A percentile compares a stretch with the other conserved stretches of the same genome.
phyloP scores from a whole-genome alignment of 30 jellyfish, hydroid and myxozoan species.

The Calvadosia cruxmelitensis region DNA sequence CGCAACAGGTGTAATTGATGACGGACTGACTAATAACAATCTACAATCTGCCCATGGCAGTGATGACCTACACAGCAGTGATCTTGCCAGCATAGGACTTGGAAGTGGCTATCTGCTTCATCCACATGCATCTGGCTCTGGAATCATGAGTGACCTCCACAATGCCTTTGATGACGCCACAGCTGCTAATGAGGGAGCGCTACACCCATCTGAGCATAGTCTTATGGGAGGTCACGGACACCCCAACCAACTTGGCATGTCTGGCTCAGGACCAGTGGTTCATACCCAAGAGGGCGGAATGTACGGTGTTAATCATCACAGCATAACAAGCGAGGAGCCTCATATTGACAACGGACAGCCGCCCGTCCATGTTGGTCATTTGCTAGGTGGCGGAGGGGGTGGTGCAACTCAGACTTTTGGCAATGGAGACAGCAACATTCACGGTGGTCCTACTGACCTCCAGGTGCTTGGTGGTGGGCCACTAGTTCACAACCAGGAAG shows the following conservation, averaged over 20 bases:
- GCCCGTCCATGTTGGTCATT: not conserved
- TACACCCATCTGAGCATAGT: conserved; percentile 12
- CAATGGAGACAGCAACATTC: not conserved
- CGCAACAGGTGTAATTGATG: conserved; percentile 7
- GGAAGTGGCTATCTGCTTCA: conserved; percentile 12
- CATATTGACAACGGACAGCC: not conserved
- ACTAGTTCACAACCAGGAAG: not conserved
- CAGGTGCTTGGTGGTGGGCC: not conserved
- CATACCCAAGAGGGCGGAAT: conserved; percentile 6
- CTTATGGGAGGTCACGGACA: conserved; percentile 39
- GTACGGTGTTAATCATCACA: not conserved
- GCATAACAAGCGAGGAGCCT: not conserved
- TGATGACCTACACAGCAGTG: conserved; percentile 32
- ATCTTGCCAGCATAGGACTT: conserved; percentile 13
- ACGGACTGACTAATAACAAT: conserved; percentile 2
- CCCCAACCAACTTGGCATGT: conserved; percentile 5
- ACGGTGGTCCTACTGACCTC: not conserved
- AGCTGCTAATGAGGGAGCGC: conserved; percentile 6
- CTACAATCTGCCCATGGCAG: conserved; percentile 17
- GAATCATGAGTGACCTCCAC: conserved; percentile 17
- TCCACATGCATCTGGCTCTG: conserved; percentile 35
- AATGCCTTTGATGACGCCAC: conserved; percentile 3
- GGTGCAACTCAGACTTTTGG: too few relatives aligned
- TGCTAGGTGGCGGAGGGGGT: not conserved
- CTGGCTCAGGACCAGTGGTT: conserved; percentile 11